Percentiles rank a stretch among this genome's conserved stretches.
These are phyloP conservation scores for Sminthurinus signatus DNA, from an alignment of 1,140 invertebrate species.

Conservation along the genomic window DNA sequence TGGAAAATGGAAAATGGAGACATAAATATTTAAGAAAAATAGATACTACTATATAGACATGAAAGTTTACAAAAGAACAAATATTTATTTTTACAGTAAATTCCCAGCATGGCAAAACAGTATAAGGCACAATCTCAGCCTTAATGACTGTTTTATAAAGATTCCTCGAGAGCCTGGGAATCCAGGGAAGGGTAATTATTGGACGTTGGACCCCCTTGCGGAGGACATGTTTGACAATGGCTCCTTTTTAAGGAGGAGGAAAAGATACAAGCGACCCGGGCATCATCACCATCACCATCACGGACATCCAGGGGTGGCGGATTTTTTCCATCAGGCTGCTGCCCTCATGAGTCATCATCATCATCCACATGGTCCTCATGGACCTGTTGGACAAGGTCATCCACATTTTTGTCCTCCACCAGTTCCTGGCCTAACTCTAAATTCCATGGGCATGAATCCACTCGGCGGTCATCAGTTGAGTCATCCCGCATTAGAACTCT, in stretches of 20 bases:
- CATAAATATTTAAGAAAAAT: too few species aligned
- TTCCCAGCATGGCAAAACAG: conserved; percentile 96
- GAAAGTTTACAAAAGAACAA: too few species aligned
- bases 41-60: too few species aligned
- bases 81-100: too few species aligned
- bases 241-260: conserved; percentile 86
- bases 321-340: conserved; percentile 43
- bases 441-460: conserved; percentile 42
- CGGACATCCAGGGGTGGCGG: conserved; percentile 47
- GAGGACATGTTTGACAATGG: conserved; percentile 99
- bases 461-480: conserved; percentile 43
- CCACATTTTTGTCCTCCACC: conserved; percentile 39
- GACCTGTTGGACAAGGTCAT: conserved; percentile 30
- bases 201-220: conserved; percentile 75
- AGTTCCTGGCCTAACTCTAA: conserved; percentile 40
- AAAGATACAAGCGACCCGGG: conserved; percentile 73
- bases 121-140: conserved; percentile 91
- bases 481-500: conserved; percentile 44
- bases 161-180: conserved; percentile 96
- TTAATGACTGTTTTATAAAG: conserved; percentile 99
- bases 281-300: conserved; percentile 44
- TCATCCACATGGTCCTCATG: conserved; percentile 24
- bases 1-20: too few species aligned
- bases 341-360: conserved; percentile 29
- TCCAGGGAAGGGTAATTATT: conserved; percentile 58